Percentiles rank a stretch among this genome's conserved stretches.
phyloP scores from a whole-genome alignment of 1,140 invertebrate genomes.

The Drosophila pseudoananassae region DNA sequence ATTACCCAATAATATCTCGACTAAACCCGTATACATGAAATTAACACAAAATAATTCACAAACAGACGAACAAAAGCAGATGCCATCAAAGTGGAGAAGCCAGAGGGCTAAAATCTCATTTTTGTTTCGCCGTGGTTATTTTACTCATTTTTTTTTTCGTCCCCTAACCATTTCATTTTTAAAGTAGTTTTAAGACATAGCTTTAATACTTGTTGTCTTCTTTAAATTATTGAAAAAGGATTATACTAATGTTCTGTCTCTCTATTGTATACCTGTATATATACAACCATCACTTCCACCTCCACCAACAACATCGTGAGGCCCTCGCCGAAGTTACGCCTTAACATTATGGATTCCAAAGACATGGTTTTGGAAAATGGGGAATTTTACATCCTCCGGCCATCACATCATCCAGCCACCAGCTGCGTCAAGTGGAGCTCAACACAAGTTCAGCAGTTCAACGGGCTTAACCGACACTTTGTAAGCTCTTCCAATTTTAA shows the following conservation, averaged over 20 bases:
- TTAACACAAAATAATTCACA: constrained; percentile 37
- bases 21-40: constrained; percentile 14
- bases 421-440: constrained; percentile 6
- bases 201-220: constrained; percentile 71
- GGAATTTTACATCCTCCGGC: constrained; percentile 1
- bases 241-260: constrained; percentile 80
- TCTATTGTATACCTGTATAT: constrained; percentile 81
- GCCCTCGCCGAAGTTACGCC: constrained; percentile 12
- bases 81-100: constrained; percentile 12
- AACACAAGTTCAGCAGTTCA: constrained; percentile 10
- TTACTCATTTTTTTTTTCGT: constrained; percentile 23
- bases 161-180: constrained; percentile 36
- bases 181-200: constrained; percentile 66
- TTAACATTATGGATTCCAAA: constrained; percentile 1
- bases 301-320: constrained; percentile 31
- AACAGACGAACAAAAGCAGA: constrained; percentile 21
- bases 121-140: constrained; percentile 41
- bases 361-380: constrained; percentile 8
- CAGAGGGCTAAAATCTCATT: constrained; percentile 11
- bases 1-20: constrained; percentile 11
- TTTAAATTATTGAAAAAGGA: constrained; percentile 73
- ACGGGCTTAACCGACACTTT: constrained; percentile 38
- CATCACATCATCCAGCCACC: constrained; percentile 1
- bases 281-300: constrained; percentile 53
- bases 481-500: constrained; percentile 79